Percentiles rank a stretch among this genome's conserved stretches.
Evolutionary conservation across 2,113 vertebrate species (phyloP).

Genomic region (Chaetorhynchus papuensis): DNA sequence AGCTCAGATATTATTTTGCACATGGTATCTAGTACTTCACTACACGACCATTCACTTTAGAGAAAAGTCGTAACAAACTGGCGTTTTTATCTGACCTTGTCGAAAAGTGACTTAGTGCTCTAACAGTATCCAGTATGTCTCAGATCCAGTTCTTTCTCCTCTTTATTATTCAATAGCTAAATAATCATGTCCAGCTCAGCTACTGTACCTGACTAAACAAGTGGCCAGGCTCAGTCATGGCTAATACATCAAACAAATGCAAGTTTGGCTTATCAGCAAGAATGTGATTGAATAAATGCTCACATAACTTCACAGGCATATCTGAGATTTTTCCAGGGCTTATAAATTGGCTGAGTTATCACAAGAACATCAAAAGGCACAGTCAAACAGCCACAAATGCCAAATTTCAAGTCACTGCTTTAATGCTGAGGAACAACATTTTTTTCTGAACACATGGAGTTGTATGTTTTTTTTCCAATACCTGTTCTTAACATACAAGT

Average conservation of each 20-base stretch:
- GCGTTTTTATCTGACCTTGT: neutral
- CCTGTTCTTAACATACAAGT: neutral
- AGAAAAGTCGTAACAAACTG: neutral
- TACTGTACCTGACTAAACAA: constrained; percentile 29
- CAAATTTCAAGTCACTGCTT: constrained; percentile 14
- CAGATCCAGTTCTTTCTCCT: neutral
- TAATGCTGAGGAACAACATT: neutral
- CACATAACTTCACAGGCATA: constrained; percentile 47
- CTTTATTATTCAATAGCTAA: neutral
- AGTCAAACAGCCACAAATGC: neutral
- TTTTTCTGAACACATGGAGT: neutral
- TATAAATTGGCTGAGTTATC: constrained; percentile 33
- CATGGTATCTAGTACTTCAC: neutral
- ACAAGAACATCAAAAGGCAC: constrained; percentile 45
- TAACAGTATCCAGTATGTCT: neutral
- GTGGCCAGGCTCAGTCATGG: neutral
- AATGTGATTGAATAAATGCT: constrained; percentile 31
- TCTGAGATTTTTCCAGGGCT: constrained; percentile 41
- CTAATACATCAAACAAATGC: neutral
- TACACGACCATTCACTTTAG: neutral
- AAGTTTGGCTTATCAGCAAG: constrained; percentile 30
- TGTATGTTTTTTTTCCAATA: neutral
- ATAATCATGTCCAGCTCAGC: neutral
- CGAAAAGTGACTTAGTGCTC: neutral
- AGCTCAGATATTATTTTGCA: neutral